Evolutionary conservation across 2,888 invertebrate species (phyloP).

Genomic region (Cheilosia vernalis): DNA sequence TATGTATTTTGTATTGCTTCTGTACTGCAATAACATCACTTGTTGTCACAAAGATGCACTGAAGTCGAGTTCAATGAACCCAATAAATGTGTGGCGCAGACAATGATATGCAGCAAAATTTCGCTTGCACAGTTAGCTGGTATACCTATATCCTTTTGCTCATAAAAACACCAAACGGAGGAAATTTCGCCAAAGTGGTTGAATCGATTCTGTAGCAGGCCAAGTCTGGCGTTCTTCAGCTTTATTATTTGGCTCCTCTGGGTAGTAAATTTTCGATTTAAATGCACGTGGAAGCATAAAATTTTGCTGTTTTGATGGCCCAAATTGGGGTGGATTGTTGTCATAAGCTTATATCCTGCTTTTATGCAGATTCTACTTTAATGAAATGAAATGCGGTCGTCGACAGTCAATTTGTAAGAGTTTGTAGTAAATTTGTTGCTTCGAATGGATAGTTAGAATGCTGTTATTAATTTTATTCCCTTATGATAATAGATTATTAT

Average conservation of each 20-base stretch:
- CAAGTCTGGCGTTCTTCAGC: constrained; percentile 43
- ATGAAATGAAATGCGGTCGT: background rate
- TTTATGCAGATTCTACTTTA: constrained; percentile 32
- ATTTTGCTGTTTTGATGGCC: constrained; percentile 52
- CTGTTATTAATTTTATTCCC: no score
- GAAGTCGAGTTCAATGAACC: constrained; percentile 41
- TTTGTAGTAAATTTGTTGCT: constrained; percentile 20
- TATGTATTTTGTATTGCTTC: constrained; percentile 3
- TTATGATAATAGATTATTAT: no score
- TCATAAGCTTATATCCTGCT: constrained; percentile 47
- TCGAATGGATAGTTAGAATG: background rate
- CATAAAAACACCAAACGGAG: constrained; percentile 52
- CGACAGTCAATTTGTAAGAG: background rate
- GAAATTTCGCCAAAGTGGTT: constrained; percentile 63
- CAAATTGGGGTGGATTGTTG: constrained; percentile 38
- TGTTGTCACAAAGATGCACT: constrained; percentile 22
- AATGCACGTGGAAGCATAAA: constrained; percentile 66
- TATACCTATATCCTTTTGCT: constrained; percentile 22
- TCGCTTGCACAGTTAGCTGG: constrained; percentile 28
- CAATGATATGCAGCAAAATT: constrained; percentile 37
- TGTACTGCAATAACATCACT: background rate
- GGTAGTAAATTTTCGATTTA: constrained; percentile 66
- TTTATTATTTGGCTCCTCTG: constrained; percentile 58
- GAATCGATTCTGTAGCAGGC: constrained; percentile 51
- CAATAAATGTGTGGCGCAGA: constrained; percentile 35